These are phyloP conservation scores for Trichogramma pretiosum DNA, from an alignment of 1,140 invertebrate species.

Conservation along the genomic window DNA sequence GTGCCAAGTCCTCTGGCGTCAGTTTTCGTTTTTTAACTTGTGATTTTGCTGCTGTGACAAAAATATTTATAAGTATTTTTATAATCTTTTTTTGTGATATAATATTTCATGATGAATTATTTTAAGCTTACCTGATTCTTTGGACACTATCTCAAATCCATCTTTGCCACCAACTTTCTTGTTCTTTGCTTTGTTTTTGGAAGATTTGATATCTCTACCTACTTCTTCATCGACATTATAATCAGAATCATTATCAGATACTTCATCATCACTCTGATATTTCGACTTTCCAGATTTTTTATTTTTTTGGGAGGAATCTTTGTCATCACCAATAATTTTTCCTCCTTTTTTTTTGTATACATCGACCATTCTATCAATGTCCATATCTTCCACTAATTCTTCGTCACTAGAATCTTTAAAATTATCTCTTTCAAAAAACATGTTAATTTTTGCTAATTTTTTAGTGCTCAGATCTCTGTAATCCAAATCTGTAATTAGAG, in stretches of 20 bases:
- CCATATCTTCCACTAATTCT: conserved; percentile 70
- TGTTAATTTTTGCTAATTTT: conserved; percentile 64
- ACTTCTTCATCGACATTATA: conserved; percentile 54
- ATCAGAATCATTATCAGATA: conserved; percentile 49
- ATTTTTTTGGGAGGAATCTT: conserved; percentile 11
- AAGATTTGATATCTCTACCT: conserved; percentile 1
- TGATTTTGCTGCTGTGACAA: conserved; percentile 31
- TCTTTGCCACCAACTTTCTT: conserved; percentile 44
- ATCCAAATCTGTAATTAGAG: conserved; percentile 78
- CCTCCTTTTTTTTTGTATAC: conserved; percentile 65
- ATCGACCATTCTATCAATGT: conserved; percentile 71
- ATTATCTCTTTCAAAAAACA: conserved; percentile 85
- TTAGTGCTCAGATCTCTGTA: conserved; percentile 62
- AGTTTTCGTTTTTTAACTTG: conserved; percentile 65
- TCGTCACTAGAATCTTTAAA: conserved; percentile 76
- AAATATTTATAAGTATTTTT: conserved; percentile 9
- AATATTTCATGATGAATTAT: not conserved
- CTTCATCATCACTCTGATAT: conserved; percentile 39
- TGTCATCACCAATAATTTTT: conserved; percentile 46
- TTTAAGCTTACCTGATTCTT: conserved; percentile 43
- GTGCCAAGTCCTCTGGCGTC: conserved; percentile 74
- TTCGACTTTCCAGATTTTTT: conserved; percentile 25
- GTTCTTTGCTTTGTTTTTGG: conserved; percentile 26
- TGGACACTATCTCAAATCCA: conserved; percentile 60
- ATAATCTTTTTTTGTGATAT: not conserved